Evolutionary conservation across 2,113 vertebrate species (phyloP).

Genomic region (Myotis lucifugus): DNA sequence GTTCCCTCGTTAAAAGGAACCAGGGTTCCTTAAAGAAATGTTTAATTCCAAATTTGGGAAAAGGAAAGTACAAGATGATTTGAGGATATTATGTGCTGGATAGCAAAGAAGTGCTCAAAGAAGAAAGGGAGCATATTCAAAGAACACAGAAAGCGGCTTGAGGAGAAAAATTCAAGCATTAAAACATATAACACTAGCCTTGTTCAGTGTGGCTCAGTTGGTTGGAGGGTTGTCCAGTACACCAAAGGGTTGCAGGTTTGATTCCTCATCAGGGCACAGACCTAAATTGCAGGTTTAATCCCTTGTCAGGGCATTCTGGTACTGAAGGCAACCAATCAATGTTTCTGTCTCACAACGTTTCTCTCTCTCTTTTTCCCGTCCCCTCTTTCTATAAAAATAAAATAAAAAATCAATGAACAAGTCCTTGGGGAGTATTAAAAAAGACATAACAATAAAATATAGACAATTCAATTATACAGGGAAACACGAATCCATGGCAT

Average conservation of each 20-base stretch:
- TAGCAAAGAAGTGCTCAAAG: background rate
- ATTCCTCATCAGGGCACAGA: no score
- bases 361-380: no score
- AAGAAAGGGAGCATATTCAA: background rate
- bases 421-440: no score
- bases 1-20: background rate
- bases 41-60: background rate
- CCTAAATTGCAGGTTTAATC: no score
- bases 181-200: background rate
- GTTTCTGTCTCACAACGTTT: no score
- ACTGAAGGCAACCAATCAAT: no score
- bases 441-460: background rate
- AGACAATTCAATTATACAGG: background rate
- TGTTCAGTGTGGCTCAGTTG: no score
- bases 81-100: background rate
- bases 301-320: no score
- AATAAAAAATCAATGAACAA: no score
- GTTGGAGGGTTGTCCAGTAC: no score
- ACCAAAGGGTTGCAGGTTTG: no score
- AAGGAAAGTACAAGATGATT: background rate
- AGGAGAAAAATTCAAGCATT: background rate
- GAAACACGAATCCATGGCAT: background rate
- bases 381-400: no score
- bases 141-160: background rate
- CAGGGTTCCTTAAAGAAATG: background rate